Conservation (phyloP, 2,797 vertebrate species). For the Rhabdomys pumilio region DNA sequence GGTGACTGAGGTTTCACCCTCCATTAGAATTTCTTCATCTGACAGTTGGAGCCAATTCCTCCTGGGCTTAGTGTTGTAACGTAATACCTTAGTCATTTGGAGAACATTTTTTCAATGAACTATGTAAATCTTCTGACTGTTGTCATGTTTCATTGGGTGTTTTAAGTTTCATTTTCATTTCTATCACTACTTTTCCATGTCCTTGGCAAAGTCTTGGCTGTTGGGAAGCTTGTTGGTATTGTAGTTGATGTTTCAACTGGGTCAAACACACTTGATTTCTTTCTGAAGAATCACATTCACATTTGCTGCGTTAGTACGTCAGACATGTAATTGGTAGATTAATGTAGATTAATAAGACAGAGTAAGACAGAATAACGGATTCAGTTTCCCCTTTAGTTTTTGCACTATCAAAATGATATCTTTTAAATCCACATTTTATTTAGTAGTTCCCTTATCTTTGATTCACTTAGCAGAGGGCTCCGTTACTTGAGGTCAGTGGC, state of each 20-base stretch:
- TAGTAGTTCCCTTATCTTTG: not conserved
- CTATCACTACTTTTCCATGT: not conserved
- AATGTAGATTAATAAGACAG: not conserved
- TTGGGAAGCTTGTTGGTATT: not conserved
- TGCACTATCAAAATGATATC: not conserved
- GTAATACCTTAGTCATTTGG: not conserved
- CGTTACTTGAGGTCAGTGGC: not conserved
- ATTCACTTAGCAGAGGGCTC: not conserved
- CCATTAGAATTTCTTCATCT: conserved; percentile 7
- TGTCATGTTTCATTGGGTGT: conserved; percentile 41
- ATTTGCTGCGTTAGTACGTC: conserved; percentile 11
- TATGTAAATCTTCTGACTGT: not conserved
- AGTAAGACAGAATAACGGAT: not conserved
- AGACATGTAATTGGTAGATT: conserved; percentile 2
- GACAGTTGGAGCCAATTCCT: not conserved
- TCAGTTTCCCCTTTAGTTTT: conserved; percentile 48
- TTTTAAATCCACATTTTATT: conserved; percentile 50
- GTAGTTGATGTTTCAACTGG: conserved; percentile 5
- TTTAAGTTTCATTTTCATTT: not conserved
- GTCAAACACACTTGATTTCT: conserved; percentile 41
- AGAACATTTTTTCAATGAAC: not conserved
- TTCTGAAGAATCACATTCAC: not conserved
- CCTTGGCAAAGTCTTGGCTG: not conserved
- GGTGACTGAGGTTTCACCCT: not conserved
- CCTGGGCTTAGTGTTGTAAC: not conserved